Conservation (phyloP, 2,113 vertebrate genomes). For the Struthio camelus region DNA sequence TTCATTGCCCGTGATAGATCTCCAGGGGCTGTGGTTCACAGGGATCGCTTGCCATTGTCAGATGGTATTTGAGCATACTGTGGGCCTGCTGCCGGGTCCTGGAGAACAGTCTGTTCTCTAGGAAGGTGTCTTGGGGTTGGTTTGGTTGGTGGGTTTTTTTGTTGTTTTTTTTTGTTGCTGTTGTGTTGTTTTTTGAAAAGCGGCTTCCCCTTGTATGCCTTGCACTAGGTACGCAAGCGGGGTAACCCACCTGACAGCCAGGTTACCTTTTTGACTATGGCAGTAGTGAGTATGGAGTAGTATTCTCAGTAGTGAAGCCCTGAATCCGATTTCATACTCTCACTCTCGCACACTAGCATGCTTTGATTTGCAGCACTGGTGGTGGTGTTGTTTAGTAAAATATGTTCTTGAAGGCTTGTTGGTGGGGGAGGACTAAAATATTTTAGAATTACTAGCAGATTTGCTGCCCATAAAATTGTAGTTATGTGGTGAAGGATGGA, state of each 20-base stretch:
- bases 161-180: too few species aligned
- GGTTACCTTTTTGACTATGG: fast-evolving
- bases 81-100: fast-evolving
- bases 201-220: neutral
- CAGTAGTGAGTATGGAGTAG: too few species aligned
- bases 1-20: neutral
- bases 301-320: neutral
- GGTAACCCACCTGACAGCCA: neutral
- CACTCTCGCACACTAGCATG: neutral
- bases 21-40: neutral
- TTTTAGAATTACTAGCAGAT: neutral
- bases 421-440: neutral
- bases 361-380: neutral
- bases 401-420: neutral
- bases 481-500: neutral
- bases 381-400: neutral
- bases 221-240: neutral
- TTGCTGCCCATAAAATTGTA: neutral
- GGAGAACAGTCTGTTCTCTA: neutral
- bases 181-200: too few species aligned
- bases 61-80: neutral
- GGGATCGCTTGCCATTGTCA: neutral
- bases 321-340: neutral
- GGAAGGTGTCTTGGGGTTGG: too few species aligned
- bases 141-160: too few species aligned